Percentiles rank a stretch among this genome's conserved stretches.
phyloP scores from a whole-genome alignment of 2,888 invertebrate species.

The Cheilosia scutellata region DNA sequence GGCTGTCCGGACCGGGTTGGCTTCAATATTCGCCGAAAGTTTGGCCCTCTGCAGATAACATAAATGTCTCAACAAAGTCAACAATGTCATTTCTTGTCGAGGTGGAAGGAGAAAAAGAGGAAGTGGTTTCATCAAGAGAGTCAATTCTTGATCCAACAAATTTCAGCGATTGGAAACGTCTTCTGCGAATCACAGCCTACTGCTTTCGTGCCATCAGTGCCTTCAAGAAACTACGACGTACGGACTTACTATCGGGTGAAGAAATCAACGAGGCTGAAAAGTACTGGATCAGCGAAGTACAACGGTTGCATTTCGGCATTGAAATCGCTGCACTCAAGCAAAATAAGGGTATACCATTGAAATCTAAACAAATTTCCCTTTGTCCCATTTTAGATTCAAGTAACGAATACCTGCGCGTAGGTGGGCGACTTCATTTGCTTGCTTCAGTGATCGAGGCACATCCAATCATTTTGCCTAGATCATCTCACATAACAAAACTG shows the following conservation, averaged over 20 bases:
- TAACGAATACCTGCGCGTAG: background rate
- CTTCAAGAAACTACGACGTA: constrained; percentile 13
- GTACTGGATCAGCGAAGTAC: constrained; percentile 29
- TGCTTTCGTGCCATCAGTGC: constrained; percentile 22
- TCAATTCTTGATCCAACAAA: background rate
- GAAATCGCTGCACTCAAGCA: constrained; percentile 24
- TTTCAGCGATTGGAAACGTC: constrained; percentile 27
- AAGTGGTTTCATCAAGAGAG: background rate
- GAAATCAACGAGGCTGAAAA: constrained; percentile 22
- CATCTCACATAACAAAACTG: constrained; percentile 27
- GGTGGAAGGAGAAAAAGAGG: constrained; percentile 21
- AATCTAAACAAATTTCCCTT: constrained; percentile 26
- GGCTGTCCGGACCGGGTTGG: constrained; percentile 28
- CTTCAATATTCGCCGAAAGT: background rate
- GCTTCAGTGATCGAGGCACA: constrained; percentile 7
- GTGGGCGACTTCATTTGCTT: constrained; percentile 19
- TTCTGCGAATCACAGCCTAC: constrained; percentile 27
- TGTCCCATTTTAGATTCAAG: constrained; percentile 29
- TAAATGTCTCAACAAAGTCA: background rate
- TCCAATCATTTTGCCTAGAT: constrained; percentile 18
- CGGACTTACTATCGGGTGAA: background rate
- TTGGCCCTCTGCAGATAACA: constrained; percentile 5
- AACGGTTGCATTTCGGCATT: constrained; percentile 28
- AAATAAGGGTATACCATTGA: constrained; percentile 22
- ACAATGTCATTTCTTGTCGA: constrained; percentile 21